Evolutionary conservation across 2,113 vertebrate genomes (phyloP).

Genomic region (Chiloscyllium plagiosum): DNA sequence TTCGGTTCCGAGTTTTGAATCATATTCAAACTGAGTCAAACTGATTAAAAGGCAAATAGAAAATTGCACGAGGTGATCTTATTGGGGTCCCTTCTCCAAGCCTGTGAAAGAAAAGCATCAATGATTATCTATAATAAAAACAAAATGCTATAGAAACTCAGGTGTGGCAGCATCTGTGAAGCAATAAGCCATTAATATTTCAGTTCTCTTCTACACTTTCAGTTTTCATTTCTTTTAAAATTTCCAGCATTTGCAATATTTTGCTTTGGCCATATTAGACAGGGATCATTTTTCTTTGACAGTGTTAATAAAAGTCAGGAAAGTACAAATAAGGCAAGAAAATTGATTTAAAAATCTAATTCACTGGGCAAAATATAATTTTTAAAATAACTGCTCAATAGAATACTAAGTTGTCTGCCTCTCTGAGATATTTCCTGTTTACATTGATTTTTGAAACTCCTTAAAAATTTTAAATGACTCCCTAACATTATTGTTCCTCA

Average conservation of each 20-base stretch:
- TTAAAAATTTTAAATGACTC: not conserved
- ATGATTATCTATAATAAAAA: not conserved
- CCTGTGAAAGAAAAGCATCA: not conserved
- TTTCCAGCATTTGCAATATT: too few species aligned
- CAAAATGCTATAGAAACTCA: too few species aligned
- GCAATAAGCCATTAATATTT: too few species aligned
- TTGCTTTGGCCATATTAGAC: not conserved
- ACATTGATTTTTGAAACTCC: not conserved
- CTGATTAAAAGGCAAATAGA: not conserved
- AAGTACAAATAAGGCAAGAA: not conserved
- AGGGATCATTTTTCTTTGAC: not conserved
- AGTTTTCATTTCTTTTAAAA: too few species aligned
- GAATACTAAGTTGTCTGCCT: not conserved
- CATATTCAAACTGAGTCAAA: not conserved
- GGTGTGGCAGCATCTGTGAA: too few species aligned
- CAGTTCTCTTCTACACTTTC: too few species aligned
- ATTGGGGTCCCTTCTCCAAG: not conserved
- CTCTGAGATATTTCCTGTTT: not conserved
- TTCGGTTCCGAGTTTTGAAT: not conserved
- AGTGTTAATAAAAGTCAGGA: not conserved
- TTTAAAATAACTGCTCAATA: not conserved
- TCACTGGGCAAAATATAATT: not conserved
- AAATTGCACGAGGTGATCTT: not conserved
- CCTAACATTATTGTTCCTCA: not conserved
- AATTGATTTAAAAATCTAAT: not conserved